Evolutionary conservation across 2,888 invertebrate genomes (phyloP).

Genomic region (Drosophila aldrichi): DNA sequence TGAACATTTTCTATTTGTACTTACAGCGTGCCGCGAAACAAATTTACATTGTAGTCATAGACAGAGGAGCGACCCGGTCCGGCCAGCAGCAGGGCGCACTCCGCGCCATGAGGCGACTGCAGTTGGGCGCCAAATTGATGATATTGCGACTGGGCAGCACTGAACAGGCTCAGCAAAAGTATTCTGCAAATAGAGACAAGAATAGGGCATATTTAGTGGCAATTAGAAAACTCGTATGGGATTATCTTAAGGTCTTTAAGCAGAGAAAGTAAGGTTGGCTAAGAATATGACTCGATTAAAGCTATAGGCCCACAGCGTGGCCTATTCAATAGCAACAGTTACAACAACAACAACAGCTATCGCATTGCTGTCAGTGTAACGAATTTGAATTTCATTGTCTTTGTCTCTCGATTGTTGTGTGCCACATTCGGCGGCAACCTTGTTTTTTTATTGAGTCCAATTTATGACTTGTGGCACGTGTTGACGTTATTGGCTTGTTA

Average conservation of each 20-base stretch:
- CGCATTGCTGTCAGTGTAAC: slow-evolving; percentile 29
- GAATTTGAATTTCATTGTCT: slow-evolving; percentile 44
- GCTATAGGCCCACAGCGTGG: slow-evolving; percentile 40
- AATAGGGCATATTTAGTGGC: not conserved
- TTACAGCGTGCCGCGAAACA: slow-evolving; percentile 92
- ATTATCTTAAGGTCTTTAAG: not conserved
- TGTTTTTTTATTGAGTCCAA: slow-evolving; percentile 61
- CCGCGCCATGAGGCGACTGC: slow-evolving; percentile 85
- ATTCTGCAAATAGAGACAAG: slow-evolving; percentile 77
- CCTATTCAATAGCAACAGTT: slow-evolving; percentile 47
- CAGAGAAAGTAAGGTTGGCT: not conserved
- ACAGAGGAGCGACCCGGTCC: slow-evolving; percentile 92
- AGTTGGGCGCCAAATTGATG: slow-evolving; percentile 81
- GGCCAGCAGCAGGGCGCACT: slow-evolving; percentile 92
- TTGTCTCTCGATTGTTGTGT: slow-evolving; percentile 41
- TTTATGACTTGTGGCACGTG: slow-evolving; percentile 56
- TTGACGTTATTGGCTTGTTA: slow-evolving; percentile 60
- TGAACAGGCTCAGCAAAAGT: slow-evolving; percentile 63
- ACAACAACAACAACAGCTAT: slow-evolving; percentile 15
- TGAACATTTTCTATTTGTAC: slow-evolving; percentile 85
- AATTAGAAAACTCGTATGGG: not conserved
- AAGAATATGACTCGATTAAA: slow-evolving; percentile 10
- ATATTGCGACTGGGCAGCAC: slow-evolving; percentile 74
- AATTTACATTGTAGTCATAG: slow-evolving; percentile 94
- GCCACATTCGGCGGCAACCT: slow-evolving; percentile 55